Conservation (phyloP, 2,888 invertebrate genomes). For the Caenorhabditis drosophilae region DNA sequence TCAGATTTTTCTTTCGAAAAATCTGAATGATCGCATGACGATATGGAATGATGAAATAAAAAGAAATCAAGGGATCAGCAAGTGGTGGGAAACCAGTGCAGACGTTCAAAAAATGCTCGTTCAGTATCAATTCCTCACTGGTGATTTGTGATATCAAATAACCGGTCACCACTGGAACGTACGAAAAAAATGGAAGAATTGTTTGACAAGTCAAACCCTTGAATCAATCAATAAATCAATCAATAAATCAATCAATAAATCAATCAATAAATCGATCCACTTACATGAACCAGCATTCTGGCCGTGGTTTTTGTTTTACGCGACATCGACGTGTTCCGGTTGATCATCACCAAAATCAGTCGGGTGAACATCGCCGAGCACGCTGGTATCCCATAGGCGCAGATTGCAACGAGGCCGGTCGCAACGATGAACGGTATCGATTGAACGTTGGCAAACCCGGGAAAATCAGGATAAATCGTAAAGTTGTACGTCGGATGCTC, state of each 20-base stretch:
- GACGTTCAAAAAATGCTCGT: conserved; percentile 26
- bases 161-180: conserved; percentile 26
- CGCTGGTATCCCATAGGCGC: conserved; percentile 33
- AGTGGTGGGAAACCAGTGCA: conserved; percentile 27
- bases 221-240: not conserved
- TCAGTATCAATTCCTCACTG: conserved; percentile 14
- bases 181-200: conserved; percentile 25
- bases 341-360: conserved; percentile 19
- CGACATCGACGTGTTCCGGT: conserved; percentile 24
- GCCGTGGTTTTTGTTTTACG: conserved; percentile 25
- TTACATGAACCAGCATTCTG: conserved; percentile 25
- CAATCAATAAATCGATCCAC: conserved; percentile 8
- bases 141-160: conserved; percentile 24
- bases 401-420: conserved; percentile 20
- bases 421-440: conserved; percentile 19
- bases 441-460: conserved; percentile 24
- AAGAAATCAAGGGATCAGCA: conserved; percentile 32
- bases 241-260: conserved; percentile 6
- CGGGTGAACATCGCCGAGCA: not conserved
- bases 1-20: not conserved
- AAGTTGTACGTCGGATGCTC: conserved; percentile 33
- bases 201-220: conserved; percentile 34
- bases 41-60: conserved; percentile 30
- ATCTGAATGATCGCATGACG: conserved; percentile 9
- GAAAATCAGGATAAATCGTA: conserved; percentile 21